Base-by-base conservation (phyloP, 2,888 invertebrate genomes). In the Euproctis similis region DNA sequence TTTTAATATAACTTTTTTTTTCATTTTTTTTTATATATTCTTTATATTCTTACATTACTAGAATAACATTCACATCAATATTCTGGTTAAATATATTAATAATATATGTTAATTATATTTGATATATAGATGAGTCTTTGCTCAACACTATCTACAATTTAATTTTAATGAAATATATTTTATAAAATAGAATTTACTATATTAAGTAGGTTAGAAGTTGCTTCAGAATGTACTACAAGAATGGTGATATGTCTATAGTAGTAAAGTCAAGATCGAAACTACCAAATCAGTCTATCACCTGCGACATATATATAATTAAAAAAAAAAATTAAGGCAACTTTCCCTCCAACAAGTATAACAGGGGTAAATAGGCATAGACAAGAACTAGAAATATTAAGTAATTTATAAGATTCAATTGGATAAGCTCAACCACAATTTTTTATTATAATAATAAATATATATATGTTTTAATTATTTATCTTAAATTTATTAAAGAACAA, bases 401-500 rank as follows among this genome's bases (percentile, higher is more conserved):
- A 26, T 31, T 37, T 31, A 46, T 42, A 46, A 36, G 38, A 35
- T 44, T 39, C 33, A 42, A 41, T 41, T 33, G 36, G 36, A 37
- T 57, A 60, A 63, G 60, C 59, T 62, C 60, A 53, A 57, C 43
- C 49, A 57, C n/a, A n/a, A n/a, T n/a, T n/a, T n/a, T n/a, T n/a
- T n/a, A n/a, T n/a, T n/a, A n/a, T n/a, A n/a, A n/a, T n/a, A n/a
- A n/a, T 44, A 45, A 48, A 43, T 42, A 52, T 47, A 50, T 48
- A 14, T 24, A 12, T 42, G 54, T 42, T 23, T 54, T 34, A n/a
- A n/a, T n/a, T 53, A 51, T 39, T 36, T 36, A 53, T 32, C 53
- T 49, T 53, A 53, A 49, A 57, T 24, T 48, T 55, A 46, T 31
- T 43, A 38, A 50, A 56, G 41, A 47, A 40, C 34, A 35, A 36